Base-by-base conservation (phyloP, 35 echinoderm and acorn worm species). In the Heliocidaris tuberculata region DNA sequence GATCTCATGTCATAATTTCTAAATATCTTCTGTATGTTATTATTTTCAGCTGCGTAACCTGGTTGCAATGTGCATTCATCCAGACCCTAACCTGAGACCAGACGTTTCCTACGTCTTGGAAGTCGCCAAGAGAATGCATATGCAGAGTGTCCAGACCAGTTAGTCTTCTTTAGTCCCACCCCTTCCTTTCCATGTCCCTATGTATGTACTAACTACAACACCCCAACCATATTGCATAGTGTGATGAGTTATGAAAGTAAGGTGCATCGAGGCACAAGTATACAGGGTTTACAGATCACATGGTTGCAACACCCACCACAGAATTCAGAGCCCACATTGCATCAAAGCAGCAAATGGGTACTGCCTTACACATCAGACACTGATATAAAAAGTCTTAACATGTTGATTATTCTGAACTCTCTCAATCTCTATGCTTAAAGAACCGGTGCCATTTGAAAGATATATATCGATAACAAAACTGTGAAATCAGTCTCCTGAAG, bases 31-130 rank as follows among this genome's bases (percentile, higher is more conserved):
- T 42, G 35, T 42, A 42, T 42, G 35, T 42, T 89, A 89, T 42
- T 13, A 42, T 85, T 85, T 60, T 94, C 96, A 98, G 97, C 94
- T 98, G n/a, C 94, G 97, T 60, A 50, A 94, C 16, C 94, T 98
- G 86, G 97, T 98, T 19, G 47, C 93, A 85, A 95, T 95, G 94
- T 98, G 97, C 88, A 97, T 98, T 86, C 95, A 97, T 32, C 94
- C 97, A 17, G 92, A 98, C 94, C 97, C 97, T 2, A 90, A 95
- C 35, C 88, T 94, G 13, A 93, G 97, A 47, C 97, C 97, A 0
- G 96, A 96, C 61, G 95, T 98, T 6, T 92, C 90, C 6, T 94
- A 96, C 31, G 95, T 96, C 78, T 90, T 96, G 30, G 94, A 98
- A 9, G 86, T 97, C 35, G 97, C 97, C 2, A 50, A 85, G 56